Conservation (phyloP, 1,140 invertebrate species). For the Fopius arisanus region DNA sequence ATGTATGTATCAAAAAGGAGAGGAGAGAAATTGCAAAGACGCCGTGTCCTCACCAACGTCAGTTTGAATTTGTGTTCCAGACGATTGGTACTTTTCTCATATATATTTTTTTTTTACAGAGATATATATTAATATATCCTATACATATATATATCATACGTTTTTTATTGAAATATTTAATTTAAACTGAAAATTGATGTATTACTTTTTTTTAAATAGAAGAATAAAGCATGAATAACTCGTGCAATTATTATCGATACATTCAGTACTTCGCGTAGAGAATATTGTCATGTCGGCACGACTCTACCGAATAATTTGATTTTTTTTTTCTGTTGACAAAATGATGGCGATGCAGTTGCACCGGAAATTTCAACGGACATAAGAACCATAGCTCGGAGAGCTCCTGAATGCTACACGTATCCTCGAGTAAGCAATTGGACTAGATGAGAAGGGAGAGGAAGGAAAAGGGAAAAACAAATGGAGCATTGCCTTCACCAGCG, state of each 20-base stretch:
- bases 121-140: too few relatives aligned
- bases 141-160: too few relatives aligned
- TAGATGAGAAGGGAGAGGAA: not conserved
- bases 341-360: not conserved
- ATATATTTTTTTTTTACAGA: too few relatives aligned
- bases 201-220: too few relatives aligned
- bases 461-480: not conserved
- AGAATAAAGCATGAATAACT: too few relatives aligned
- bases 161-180: too few relatives aligned
- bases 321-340: not conserved
- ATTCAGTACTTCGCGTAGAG: too few relatives aligned
- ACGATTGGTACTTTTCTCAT: not conserved
- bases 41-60: not conserved
- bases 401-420: not conserved
- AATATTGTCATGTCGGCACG: too few relatives aligned
- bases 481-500: not conserved
- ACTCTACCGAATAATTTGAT: not conserved
- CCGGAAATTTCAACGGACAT: not conserved
- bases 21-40: not conserved
- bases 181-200: too few relatives aligned
- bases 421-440: constrained; percentile 12
- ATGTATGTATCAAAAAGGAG: not conserved
- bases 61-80: not conserved
- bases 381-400: not conserved
- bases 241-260: too few relatives aligned